Evolutionary conservation across 2,888 invertebrate genomes (phyloP).

Genomic region (Quadroppia sp.): DNA sequence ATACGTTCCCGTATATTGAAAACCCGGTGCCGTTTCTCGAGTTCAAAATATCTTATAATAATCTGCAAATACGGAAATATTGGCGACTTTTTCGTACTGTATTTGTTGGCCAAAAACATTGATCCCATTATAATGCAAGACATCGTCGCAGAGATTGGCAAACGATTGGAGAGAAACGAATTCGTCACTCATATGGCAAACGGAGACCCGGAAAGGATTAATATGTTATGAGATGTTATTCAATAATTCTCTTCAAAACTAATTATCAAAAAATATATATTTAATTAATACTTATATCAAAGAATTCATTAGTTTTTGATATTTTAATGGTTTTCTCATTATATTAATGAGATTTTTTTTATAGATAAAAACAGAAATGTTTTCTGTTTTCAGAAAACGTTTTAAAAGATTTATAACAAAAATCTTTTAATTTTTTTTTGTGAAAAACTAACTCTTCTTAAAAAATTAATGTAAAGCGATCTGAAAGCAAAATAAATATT

Average conservation of each 20-base stretch:
- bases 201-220: conserved; percentile 6
- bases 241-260: neutral
- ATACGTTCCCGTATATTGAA: conserved; percentile 42
- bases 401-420: no score
- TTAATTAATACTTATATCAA: no score
- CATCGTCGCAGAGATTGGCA: conserved; percentile 65
- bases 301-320: no score
- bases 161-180: conserved; percentile 54
- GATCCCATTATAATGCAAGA: conserved; percentile 79
- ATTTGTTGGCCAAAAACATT: conserved; percentile 62
- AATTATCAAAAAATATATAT: no score
- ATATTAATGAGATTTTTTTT: no score
- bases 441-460: no score
- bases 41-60: conserved; percentile 39
- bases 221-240: conserved; percentile 1
- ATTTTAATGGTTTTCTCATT: no score
- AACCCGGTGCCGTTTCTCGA: conserved; percentile 43
- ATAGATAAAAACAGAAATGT: no score
- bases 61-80: conserved; percentile 44
- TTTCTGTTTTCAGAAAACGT: no score
- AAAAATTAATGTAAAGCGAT: no score
- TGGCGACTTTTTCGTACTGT: conserved; percentile 48
- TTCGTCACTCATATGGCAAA: conserved; percentile 7
- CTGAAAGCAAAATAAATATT: no score
- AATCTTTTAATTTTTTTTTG: no score